A percentile compares a stretch with the other conserved stretches of the same genome.
These are phyloP conservation scores for Syrmaticus mikado DNA, from an alignment of 2,113 vertebrate genomes.

Conservation along the genomic window DNA sequence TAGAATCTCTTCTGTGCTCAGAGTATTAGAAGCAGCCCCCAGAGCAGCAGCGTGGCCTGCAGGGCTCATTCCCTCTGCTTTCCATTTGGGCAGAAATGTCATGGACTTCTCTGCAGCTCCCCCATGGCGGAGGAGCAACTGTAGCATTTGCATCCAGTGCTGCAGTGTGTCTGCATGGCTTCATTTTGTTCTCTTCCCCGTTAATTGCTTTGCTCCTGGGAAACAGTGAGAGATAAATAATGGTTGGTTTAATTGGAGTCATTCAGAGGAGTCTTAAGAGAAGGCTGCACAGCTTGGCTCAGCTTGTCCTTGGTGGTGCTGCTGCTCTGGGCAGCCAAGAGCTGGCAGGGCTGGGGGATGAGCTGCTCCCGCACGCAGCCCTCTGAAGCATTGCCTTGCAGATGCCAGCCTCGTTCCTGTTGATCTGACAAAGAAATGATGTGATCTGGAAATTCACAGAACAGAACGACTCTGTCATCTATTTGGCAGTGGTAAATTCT, in stretches of 20 bases:
- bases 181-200: background rate
- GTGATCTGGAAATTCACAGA: background rate
- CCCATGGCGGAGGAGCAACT: background rate
- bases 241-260: conserved; percentile 9
- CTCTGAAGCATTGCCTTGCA: background rate
- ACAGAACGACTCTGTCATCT: background rate
- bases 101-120: background rate
- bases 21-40: background rate
- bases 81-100: background rate
- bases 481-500: background rate
- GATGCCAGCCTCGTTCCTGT: background rate
- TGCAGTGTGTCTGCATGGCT: background rate
- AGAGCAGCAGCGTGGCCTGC: background rate
- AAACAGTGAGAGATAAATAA: background rate
- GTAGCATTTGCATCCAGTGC: accelerated
- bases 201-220: conserved; percentile 33
- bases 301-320: accelerated
- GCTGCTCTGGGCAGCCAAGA: accelerated
- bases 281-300: background rate
- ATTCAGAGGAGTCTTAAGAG: background rate
- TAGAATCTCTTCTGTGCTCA: background rate
- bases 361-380: background rate
- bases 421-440: background rate
- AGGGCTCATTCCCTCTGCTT: background rate
- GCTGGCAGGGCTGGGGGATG: background rate